Base-by-base conservation (phyloP, 92 coral and sea anemone species). In the Galaxea fascicularis region DNA sequence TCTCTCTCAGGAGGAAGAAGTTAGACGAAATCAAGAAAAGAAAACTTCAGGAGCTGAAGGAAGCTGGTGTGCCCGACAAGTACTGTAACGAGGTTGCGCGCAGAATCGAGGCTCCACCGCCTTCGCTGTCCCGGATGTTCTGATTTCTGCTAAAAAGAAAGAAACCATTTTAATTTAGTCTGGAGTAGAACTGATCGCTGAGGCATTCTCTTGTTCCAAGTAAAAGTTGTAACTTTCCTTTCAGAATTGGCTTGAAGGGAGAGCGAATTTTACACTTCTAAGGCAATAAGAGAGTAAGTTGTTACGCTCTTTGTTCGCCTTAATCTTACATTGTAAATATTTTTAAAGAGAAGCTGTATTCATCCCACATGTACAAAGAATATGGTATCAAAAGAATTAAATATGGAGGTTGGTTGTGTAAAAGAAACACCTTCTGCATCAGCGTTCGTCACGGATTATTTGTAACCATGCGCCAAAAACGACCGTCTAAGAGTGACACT, bases 21-120 rank as follows among this genome's bases (percentile, higher is more conserved):
- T 86, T 96, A 39, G 98, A 96, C 89, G 99, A 96, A 31, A 96
- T 96, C 77, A 96, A 96, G 78, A 93, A 91, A 84, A 86, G 99
- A 82, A 96, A 96, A 65, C 73, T 96, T 46, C 74, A 80, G 20
- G 98, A 87, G 49, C 86, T 96, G 67, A 89, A 86, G 71, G 92
- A 92, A 11, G 99, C 99, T 52, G 99, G 99, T 67, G 99, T 96
- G 3, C 99, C 99, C 0, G 99, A 96, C 90, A 96, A 96, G 74
- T 96, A 96, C 77, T 96, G 99, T 67, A 96, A 96, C 82, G 99
- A 96, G 90, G 99, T 96, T 21, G 98, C 99, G 30, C 96, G 99
- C 8, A 94, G 99, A 51, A 96, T 96, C 75, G 98, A 95, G 85
- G 98, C 98, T 0, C 98, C 99, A 2, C 99, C 98, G 0, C 99